Percentiles rank a stretch among this genome's conserved stretches.
phyloP scores from a whole-genome alignment of 2,888 invertebrate species.

The Meliscaeva auricollis region DNA sequence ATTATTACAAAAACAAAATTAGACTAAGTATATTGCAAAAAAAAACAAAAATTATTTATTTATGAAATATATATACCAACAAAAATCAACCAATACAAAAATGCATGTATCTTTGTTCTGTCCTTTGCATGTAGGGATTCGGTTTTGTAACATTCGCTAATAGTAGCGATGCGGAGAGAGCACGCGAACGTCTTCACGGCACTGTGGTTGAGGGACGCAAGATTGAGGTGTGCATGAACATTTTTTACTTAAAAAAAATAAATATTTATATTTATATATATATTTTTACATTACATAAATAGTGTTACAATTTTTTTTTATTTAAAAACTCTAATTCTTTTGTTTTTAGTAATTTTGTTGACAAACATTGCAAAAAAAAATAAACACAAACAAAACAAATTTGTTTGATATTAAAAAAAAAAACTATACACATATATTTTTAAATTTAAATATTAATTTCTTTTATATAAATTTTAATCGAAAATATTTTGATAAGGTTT shows the following conservation, averaged over 20 bases:
- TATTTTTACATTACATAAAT: constrained; percentile 14
- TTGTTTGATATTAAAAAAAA: constrained; percentile 60
- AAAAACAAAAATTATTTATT: constrained; percentile 33
- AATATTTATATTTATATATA: constrained; percentile 37
- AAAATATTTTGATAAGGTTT: constrained; percentile 10
- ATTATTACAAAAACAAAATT: constrained; percentile 1
- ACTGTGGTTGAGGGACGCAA: constrained; percentile 99
- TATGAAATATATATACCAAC: constrained; percentile 8
- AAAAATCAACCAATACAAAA: constrained; percentile 84
- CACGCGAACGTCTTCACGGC: constrained; percentile 99
- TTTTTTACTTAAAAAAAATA: constrained; percentile 84
- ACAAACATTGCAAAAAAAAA: constrained; percentile 49
- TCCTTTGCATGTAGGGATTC: constrained; percentile 99
- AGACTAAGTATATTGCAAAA: constrained; percentile 15
- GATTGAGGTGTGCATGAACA: constrained; percentile 99
- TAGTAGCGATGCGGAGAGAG: constrained; percentile 99
- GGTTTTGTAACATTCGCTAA: constrained; percentile 99
- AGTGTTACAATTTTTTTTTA: constrained; percentile 41
- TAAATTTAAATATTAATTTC: constrained; percentile 8
- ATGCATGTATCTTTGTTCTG: constrained; percentile 96
- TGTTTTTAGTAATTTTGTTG: constrained; percentile 51
- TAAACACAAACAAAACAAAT: constrained; percentile 71
- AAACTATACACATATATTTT: constrained; percentile 59
- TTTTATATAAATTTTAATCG: not conserved
- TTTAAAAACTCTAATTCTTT: constrained; percentile 36